Percentiles rank a stretch among this genome's conserved stretches.
phyloP scores from a whole-genome alignment of 2,113 vertebrate genomes.

The Diadophis punctatus region DNA sequence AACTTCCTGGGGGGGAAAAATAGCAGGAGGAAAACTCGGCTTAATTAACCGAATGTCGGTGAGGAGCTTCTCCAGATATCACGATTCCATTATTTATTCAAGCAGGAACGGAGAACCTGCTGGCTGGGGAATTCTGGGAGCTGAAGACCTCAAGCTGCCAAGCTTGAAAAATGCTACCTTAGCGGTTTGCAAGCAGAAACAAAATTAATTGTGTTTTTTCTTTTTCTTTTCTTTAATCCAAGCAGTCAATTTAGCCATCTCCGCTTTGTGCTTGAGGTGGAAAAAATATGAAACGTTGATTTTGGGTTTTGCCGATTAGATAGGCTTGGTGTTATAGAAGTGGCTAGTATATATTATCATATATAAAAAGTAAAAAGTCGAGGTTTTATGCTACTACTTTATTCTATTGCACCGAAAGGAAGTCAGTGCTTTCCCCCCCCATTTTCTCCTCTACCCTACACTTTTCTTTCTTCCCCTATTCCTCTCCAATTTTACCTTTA shows the following conservation, averaged over 20 bases:
- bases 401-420: background rate
- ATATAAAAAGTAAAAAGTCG: background rate
- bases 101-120: background rate
- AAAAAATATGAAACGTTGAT: too few relatives aligned
- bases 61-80: background rate
- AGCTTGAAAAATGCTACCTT: background rate
- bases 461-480: too few relatives aligned
- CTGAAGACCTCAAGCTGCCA: background rate
- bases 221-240: too few relatives aligned
- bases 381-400: background rate
- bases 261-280: background rate
- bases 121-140: background rate
- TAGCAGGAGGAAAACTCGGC: background rate
- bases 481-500: too few relatives aligned
- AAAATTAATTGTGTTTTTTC: too few relatives aligned
- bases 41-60: background rate
- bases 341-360: background rate
- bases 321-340: background rate
- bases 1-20: background rate
- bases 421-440: background rate
- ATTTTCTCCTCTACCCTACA: too few relatives aligned
- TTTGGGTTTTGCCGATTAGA: too few relatives aligned
- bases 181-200: too few relatives aligned
- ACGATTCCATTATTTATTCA: background rate
- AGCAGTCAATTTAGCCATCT: background rate